phyloP scores from a whole-genome alignment of 2,797 vertebrate species.

The Trichosurus vulpecula region DNA sequence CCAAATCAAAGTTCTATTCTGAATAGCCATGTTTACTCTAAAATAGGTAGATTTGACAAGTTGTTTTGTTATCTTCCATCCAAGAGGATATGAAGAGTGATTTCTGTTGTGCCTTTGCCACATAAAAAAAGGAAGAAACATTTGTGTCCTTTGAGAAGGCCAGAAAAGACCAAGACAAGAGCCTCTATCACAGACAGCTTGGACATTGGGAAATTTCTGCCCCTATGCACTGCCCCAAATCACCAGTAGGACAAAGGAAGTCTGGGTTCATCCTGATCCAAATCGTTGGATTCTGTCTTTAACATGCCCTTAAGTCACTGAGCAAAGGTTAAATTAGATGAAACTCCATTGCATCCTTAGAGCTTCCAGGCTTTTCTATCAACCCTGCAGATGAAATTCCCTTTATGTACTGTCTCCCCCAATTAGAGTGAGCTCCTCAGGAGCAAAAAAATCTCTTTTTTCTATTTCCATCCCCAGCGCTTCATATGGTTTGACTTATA shows the following conservation, averaged over 20 bases:
- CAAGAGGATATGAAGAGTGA: not conserved
- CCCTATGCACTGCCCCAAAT: not conserved
- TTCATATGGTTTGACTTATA: not conserved
- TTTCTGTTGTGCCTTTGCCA: not conserved
- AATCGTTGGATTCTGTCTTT: not conserved
- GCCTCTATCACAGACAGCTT: not conserved
- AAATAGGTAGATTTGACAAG: not conserved
- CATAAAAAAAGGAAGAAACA: not conserved
- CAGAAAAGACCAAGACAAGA: not conserved
- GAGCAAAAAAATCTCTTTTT: not conserved
- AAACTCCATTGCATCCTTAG: not conserved
- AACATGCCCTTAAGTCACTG: not conserved
- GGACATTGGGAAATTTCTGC: not conserved
- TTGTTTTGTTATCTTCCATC: not conserved
- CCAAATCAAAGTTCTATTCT: not conserved
- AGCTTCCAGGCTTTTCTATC: not conserved
- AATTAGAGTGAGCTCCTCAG: not conserved
- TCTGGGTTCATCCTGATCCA: not conserved
- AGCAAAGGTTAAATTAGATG: not conserved
- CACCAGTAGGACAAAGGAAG: not conserved
- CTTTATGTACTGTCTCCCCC: not conserved
- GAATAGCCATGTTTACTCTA: not conserved
- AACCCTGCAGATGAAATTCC: not conserved
- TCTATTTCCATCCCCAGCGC: not conserved
- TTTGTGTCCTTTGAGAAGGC: not conserved